These are phyloP conservation scores for Python bivittatus DNA, from an alignment of 2,113 vertebrate species.

Conservation along the genomic window DNA sequence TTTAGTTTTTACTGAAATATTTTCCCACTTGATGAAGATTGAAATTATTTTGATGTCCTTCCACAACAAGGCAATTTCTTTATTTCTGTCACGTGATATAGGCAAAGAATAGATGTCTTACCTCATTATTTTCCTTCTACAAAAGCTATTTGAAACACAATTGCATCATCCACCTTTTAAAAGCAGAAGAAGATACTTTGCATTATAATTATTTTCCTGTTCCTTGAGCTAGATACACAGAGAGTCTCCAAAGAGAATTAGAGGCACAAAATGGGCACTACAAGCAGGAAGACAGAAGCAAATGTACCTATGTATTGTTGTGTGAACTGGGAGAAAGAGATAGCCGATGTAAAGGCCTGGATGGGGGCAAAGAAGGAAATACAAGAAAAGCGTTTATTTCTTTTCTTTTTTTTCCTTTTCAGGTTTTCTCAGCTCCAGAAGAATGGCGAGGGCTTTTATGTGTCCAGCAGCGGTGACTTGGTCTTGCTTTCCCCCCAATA, in stretches of 20 bases:
- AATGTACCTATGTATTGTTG: neutral
- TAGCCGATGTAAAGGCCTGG: neutral
- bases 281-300: neutral
- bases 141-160: neutral
- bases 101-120: neutral
- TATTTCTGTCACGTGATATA: neutral
- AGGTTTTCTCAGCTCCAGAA: neutral
- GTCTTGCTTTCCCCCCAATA: neutral
- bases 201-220: neutral
- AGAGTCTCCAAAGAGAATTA: neutral
- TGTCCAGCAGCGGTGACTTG: neutral
- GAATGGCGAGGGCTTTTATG: neutral
- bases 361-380: neutral
- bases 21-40: neutral
- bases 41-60: neutral
- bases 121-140: neutral
- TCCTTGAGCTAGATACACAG: neutral
- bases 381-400: neutral
- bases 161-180: neutral
- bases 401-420: neutral
- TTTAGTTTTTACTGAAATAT: neutral
- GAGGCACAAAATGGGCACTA: neutral
- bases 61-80: neutral
- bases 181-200: neutral
- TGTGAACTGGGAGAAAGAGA: neutral